Evolutionary conservation across 1,140 invertebrate genomes (phyloP).

Genomic region (Drosophila bipectinata): DNA sequence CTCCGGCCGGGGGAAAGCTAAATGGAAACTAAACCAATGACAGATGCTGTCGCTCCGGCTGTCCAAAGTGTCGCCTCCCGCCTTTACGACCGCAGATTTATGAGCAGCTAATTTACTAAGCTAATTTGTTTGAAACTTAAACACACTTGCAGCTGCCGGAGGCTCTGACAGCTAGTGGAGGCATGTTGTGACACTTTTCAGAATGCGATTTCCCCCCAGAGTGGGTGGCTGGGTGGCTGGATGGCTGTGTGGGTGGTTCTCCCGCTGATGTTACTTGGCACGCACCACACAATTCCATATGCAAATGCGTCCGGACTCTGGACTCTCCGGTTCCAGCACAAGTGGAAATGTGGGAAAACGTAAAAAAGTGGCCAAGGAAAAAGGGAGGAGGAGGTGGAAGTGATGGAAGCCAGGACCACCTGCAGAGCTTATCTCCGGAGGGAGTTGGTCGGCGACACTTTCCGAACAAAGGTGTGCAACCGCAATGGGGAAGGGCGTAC

Average conservation of each 20-base stretch:
- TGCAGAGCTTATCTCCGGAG: constrained; percentile 60
- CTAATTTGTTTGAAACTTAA: constrained; percentile 70
- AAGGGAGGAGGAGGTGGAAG: neutral
- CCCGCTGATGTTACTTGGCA: constrained; percentile 2
- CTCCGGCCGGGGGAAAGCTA: neutral
- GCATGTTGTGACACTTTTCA: constrained; percentile 48
- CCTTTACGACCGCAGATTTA: constrained; percentile 66
- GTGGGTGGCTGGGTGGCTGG: neutral
- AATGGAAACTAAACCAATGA: constrained; percentile 32
- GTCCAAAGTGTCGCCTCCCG: constrained; percentile 21
- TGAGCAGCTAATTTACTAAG: constrained; percentile 73
- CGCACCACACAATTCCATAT: constrained; percentile 60
- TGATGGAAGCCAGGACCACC: constrained; percentile 8
- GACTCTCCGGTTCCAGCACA: neutral
- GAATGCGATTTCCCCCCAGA: constrained; percentile 5
- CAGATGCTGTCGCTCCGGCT: constrained; percentile 34
- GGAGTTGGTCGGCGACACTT: constrained; percentile 22
- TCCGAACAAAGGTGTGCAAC: constrained; percentile 32
- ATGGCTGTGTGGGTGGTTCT: constrained; percentile 11
- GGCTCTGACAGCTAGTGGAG: constrained; percentile 35
- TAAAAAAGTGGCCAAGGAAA: neutral
- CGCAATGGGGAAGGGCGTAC: constrained; percentile 4
- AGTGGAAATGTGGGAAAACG: neutral
- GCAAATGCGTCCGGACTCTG: constrained; percentile 46
- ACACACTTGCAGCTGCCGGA: constrained; percentile 53